Percentiles rank a stretch among this genome's conserved stretches.
Conservation (phyloP, 92 coral and sea anemone genomes). For the Parazoanthus darwini region DNA sequence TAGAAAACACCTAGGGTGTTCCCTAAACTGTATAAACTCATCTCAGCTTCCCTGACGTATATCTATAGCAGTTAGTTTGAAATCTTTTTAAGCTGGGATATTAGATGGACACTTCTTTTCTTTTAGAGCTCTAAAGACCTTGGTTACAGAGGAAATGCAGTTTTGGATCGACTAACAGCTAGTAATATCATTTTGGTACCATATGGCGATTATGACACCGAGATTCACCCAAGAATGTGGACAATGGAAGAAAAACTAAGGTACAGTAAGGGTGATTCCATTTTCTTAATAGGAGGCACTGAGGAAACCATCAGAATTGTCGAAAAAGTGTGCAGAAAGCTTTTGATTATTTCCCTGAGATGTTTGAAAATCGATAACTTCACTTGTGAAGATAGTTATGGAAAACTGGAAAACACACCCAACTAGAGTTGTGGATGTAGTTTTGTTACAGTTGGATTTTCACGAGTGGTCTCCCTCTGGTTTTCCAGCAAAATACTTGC, state of each 20-base stretch:
- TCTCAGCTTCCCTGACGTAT: no score
- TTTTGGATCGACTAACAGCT: slow-evolving; percentile 34
- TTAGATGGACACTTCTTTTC: background rate
- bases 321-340: no score
- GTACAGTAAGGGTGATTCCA: background rate
- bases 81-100: no score
- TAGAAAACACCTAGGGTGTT: no score
- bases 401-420: background rate
- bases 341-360: no score
- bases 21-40: no score
- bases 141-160: slow-evolving; percentile 45
- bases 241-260: slow-evolving; percentile 42
- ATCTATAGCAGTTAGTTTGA: no score
- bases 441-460: background rate
- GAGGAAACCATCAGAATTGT: background rate
- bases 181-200: slow-evolving; percentile 42
- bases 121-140: background rate
- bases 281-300: background rate
- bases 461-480: background rate
- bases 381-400: background rate
- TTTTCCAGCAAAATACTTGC: no score
- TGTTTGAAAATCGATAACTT: background rate
- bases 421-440: background rate
- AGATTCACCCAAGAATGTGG: slow-evolving; percentile 47
- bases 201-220: slow-evolving; percentile 32